Evolutionary conservation across 2,888 invertebrate species (phyloP).

Genomic region (Idaea biselata): DNA sequence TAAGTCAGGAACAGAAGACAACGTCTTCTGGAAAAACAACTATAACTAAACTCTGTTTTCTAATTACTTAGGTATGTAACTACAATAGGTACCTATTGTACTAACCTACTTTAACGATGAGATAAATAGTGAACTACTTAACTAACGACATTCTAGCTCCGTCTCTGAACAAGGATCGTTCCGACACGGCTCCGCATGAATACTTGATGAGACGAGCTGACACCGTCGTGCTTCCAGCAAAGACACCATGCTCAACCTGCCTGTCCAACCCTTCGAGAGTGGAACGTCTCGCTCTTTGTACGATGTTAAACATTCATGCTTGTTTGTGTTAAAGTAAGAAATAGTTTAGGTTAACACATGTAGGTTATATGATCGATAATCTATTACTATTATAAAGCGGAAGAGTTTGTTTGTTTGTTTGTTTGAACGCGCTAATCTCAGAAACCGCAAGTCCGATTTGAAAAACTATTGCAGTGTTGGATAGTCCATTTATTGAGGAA

Average conservation of each 20-base stretch:
- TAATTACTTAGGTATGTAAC: too few relatives aligned
- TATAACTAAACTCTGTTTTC: too few relatives aligned
- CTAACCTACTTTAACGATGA: not conserved
- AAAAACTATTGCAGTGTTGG: too few relatives aligned
- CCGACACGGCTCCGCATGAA: constrained; percentile 38
- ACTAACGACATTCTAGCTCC: not conserved
- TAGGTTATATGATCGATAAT: not conserved
- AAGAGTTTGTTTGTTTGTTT: too few relatives aligned
- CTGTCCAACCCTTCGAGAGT: constrained; percentile 50
- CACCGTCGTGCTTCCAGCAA: constrained; percentile 34
- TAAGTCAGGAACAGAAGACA: too few relatives aligned
- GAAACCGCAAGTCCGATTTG: too few relatives aligned
- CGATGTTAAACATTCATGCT: constrained; percentile 45
- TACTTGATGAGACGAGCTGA: constrained; percentile 53
- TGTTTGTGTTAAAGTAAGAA: constrained; percentile 29
- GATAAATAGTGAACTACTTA: not conserved
- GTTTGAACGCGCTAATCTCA: too few relatives aligned
- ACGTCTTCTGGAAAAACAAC: too few relatives aligned
- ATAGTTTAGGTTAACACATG: not conserved
- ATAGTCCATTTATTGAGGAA: too few relatives aligned
- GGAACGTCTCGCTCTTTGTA: constrained; percentile 30
- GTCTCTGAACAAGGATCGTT: constrained; percentile 25
- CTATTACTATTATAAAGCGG: not conserved
- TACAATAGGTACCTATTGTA: not conserved
- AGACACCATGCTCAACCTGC: constrained; percentile 40